Percentiles rank a stretch among this genome's conserved stretches.
Evolutionary conservation across 2,888 invertebrate genomes (phyloP).

Genomic region (Sphaerophoria rueppellii): DNA sequence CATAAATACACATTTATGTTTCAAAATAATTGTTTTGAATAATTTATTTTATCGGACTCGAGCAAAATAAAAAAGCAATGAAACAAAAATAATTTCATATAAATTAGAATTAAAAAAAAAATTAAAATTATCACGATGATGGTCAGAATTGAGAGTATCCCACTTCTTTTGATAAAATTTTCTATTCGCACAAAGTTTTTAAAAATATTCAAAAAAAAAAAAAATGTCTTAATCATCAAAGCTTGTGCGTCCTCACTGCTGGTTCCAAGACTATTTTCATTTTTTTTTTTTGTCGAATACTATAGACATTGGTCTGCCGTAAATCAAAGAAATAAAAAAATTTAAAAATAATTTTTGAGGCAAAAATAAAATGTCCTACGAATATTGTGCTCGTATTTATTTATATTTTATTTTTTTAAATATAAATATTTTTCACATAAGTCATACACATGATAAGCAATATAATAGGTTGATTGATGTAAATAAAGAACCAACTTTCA

Average conservation of each 20-base stretch:
- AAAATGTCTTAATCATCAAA: constrained; percentile 57
- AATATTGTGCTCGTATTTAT: constrained; percentile 35
- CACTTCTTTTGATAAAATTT: constrained; percentile 31
- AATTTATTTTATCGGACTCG: constrained; percentile 58
- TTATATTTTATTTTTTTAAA: constrained; percentile 40
- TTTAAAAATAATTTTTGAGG: constrained; percentile 38
- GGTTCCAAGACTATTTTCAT: neutral
- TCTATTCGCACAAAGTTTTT: constrained; percentile 27
- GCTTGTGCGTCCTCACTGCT: constrained; percentile 21
- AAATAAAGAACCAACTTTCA: constrained; percentile 40
- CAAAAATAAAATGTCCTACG: constrained; percentile 52
- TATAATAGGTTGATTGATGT: constrained; percentile 60
- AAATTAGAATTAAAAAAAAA: constrained; percentile 2
- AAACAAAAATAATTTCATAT: constrained; percentile 38
- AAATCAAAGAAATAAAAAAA: constrained; percentile 73
- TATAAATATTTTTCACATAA: constrained; percentile 59
- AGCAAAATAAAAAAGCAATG: constrained; percentile 24
- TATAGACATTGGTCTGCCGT: constrained; percentile 68
- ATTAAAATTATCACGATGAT: neutral
- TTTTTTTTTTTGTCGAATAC: constrained; percentile 17
- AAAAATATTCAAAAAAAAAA: constrained; percentile 17
- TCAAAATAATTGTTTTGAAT: constrained; percentile 48
- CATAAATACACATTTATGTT: constrained; percentile 54
- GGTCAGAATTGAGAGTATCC: constrained; percentile 12
- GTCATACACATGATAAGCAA: constrained; percentile 59